phyloP scores from a whole-genome alignment of 2,797 vertebrate genomes.

The Eidolon dupreanum region DNA sequence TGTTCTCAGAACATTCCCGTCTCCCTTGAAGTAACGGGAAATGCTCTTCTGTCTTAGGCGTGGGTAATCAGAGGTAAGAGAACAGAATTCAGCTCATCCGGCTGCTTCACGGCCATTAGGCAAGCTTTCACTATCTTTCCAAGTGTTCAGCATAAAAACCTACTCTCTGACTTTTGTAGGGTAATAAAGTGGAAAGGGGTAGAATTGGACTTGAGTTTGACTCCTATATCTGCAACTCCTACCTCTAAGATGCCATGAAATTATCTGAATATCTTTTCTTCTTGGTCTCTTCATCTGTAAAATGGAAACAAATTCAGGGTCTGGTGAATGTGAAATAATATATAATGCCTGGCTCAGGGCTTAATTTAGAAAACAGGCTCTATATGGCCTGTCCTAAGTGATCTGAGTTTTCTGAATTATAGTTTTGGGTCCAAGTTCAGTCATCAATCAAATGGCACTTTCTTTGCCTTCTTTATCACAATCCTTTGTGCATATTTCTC shows the following conservation, averaged over 20 bases:
- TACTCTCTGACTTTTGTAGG: background rate
- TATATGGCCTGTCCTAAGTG: background rate
- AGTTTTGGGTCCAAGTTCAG: background rate
- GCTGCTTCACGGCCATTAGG: rapidly evolving
- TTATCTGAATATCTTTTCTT: background rate
- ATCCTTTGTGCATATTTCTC: background rate
- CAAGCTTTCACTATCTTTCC: background rate
- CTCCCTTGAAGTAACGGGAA: background rate
- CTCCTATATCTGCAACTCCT: background rate
- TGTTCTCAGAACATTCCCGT: background rate
- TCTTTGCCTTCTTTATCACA: background rate
- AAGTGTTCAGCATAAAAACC: background rate
- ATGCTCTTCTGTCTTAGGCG: background rate
- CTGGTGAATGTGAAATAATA: background rate
- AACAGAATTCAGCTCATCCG: background rate
- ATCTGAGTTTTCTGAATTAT: background rate
- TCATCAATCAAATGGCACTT: background rate
- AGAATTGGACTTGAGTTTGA: background rate
- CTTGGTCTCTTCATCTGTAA: background rate
- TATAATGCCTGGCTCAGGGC: no score
- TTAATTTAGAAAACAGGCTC: background rate
- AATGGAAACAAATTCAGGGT: background rate
- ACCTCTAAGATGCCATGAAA: background rate
- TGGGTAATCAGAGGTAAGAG: background rate
- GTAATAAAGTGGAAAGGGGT: background rate